Conservation (phyloP, 2,113 vertebrate species). For the Calypte anna region DNA sequence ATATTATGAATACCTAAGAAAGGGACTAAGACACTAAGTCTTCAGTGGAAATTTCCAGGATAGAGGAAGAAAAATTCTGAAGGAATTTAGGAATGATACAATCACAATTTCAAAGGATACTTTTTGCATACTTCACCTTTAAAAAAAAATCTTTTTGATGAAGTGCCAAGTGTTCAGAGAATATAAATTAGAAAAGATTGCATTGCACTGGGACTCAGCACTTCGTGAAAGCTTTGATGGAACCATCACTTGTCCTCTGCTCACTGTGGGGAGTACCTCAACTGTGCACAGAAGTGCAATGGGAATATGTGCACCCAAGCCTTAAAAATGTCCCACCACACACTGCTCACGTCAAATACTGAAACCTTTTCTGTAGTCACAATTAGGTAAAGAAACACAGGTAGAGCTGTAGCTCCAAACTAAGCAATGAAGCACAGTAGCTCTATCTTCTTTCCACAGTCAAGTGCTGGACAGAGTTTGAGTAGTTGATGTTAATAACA, state of each 20-base stretch:
- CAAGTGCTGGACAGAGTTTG: neutral
- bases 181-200: neutral
- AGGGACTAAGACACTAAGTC: neutral
- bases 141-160: neutral
- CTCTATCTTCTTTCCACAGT: neutral
- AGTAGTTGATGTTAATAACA: neutral
- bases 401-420: neutral
- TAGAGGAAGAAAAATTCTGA: neutral
- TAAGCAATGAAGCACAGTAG: neutral
- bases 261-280: neutral
- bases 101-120: neutral
- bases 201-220: neutral
- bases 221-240: neutral
- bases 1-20: neutral
- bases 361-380: neutral
- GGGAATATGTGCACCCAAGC: neutral
- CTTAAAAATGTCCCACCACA: neutral
- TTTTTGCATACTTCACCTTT: neutral
- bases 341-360: neutral
- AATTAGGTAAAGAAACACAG: neutral
- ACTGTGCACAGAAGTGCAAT: neutral
- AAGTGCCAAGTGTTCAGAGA: neutral
- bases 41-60: neutral
- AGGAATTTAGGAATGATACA: neutral
- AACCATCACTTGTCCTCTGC: neutral